Evolutionary conservation across 92 coral and sea anemone genomes (phyloP), one percentile per base, ranked within the genome.

Genomic region (Epizoanthus ramosus): DNA sequence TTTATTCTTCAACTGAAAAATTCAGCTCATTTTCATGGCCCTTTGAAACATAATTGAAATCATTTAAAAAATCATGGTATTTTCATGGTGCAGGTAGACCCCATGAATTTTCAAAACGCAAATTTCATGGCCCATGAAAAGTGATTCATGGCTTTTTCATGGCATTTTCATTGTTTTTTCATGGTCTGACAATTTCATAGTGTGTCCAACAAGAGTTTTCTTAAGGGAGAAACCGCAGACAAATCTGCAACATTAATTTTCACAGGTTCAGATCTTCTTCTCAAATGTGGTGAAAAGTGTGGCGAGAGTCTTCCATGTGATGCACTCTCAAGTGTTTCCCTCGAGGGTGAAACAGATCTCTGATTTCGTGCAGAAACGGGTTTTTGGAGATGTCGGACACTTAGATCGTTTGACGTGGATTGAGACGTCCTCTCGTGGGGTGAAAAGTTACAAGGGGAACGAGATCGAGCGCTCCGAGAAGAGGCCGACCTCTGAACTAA

Each of bases 201-300:
- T n/a, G n/a, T 79, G 71, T 85, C 73, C 76, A 53, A 81, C 80
- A 87, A 70, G 18, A 87, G 83, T 79, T 85, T 90, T 14, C 92
- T 54, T 14, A 88, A 77, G 14, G 87, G 88, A 16, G 97, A 91
- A 4, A 83, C 57, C 6, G 80, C 70, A 3, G 91, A 71, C 17
- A 91, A 74, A 41, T 75, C 60, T 75, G 64, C 87, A 22, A 91
- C 80, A 53, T 91, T 90, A 22, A 86, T 75, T 79, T 77, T 83
- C 31, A 90, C 79, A 8, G 91, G 87, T 13, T 71, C 93, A 21
- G 96, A 92, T 0, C 83, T 91, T 67, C 90, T 86, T 35, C 96
- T 93, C 18, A 35, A 75, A 57, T 75, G 66, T 17, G 39, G 39
- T 24, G 63, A 54, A 35, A 18, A 18, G 3, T 75, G 66, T n/a